Percentiles rank a stretch among this genome's conserved stretches.
phyloP scores from a whole-genome alignment of 2,113 vertebrate species.

The Lepidothrix coronata region DNA sequence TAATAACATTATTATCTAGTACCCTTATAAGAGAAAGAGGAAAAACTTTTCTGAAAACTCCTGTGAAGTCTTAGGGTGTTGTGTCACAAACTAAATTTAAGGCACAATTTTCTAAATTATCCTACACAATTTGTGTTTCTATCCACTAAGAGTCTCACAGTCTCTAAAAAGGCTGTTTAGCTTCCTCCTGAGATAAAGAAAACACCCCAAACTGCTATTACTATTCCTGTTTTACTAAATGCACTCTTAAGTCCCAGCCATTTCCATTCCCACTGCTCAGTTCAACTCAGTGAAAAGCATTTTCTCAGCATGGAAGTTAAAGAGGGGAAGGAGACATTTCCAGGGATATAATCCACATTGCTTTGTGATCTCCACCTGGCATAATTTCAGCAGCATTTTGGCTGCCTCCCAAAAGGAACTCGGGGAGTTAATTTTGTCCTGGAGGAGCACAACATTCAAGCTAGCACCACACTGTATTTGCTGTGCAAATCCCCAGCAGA shows the following conservation, averaged over 20 bases:
- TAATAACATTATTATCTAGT: conserved; percentile 23
- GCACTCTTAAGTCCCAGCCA: background rate
- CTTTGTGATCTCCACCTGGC: background rate
- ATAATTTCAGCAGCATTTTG: background rate
- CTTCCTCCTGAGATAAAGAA: conserved; percentile 8
- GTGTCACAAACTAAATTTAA: background rate
- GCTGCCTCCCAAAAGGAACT: background rate
- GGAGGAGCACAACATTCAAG: background rate
- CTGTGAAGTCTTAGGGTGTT: background rate
- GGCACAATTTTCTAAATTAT: conserved; percentile 6
- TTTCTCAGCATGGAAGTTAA: background rate
- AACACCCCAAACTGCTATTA: background rate
- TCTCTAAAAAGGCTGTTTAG: background rate
- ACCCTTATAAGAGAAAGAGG: background rate
- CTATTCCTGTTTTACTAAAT: background rate
- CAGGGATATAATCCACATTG: background rate
- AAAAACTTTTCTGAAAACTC: background rate
- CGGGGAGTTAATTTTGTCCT: background rate
- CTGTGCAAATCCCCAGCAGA: background rate
- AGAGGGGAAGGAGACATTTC: background rate
- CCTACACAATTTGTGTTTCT: background rate
- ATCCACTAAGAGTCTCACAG: background rate
- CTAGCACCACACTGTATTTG: background rate
- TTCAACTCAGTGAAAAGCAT: background rate
- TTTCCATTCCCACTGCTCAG: background rate